Evolutionary conservation across 2,113 vertebrate species (phyloP).

Genomic region (Forbesichthys agassizii): DNA sequence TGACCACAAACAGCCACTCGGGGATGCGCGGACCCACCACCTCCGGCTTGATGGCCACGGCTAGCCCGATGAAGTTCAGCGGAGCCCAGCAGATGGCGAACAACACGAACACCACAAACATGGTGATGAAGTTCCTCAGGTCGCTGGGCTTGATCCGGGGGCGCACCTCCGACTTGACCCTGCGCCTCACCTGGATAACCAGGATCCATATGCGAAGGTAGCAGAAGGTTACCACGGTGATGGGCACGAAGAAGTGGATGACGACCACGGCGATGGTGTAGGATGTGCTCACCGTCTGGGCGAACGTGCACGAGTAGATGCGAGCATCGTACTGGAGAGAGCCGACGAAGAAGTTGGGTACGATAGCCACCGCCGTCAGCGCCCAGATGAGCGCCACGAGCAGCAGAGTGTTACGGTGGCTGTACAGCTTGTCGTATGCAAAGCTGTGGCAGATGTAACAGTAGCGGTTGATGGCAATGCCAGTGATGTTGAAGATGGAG

Average conservation of each 20-base stretch:
- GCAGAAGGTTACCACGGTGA: constrained; percentile 80
- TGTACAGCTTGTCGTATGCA: constrained; percentile 76
- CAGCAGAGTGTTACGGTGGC: constrained; percentile 69
- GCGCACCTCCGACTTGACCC: constrained; percentile 75
- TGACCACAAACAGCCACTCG: constrained; percentile 81
- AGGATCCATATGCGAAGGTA: constrained; percentile 84
- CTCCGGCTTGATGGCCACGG: constrained; percentile 76
- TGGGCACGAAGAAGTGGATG: constrained; percentile 81
- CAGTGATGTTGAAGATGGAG: constrained; percentile 85
- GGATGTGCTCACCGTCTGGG: constrained; percentile 77
- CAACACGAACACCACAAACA: constrained; percentile 85
- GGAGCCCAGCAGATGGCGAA: constrained; percentile 86
- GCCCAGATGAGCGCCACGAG: constrained; percentile 78
- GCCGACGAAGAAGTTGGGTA: constrained; percentile 82
- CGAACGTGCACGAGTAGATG: constrained; percentile 83
- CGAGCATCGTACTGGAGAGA: constrained; percentile 80
- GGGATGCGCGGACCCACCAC: constrained; percentile 79
- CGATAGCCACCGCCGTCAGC: constrained; percentile 75
- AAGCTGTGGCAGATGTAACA: constrained; percentile 82
- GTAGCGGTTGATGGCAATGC: constrained; percentile 82
- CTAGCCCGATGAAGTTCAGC: constrained; percentile 81
- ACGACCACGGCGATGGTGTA: constrained; percentile 79
- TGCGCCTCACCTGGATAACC: constrained; percentile 78
- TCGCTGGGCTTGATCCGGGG: constrained; percentile 71
- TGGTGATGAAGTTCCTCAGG: constrained; percentile 82